These are phyloP conservation scores for Pungitius pungitius DNA, from an alignment of 2,113 vertebrate species.

Conservation along the genomic window DNA sequence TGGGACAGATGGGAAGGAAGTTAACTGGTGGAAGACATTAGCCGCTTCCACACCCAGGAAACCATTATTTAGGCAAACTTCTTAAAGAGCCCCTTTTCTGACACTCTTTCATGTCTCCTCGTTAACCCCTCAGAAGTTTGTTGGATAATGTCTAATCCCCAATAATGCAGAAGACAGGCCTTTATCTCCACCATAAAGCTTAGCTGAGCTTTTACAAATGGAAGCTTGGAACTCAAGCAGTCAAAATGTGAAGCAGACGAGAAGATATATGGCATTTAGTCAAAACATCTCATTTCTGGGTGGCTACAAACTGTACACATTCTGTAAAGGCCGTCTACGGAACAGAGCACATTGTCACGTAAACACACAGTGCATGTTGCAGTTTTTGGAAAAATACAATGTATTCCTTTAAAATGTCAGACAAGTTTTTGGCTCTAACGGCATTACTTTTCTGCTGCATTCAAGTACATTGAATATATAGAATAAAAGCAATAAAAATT, in stretches of 20 bases:
- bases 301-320: constrained; percentile 44
- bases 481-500: background rate
- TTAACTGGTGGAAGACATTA: background rate
- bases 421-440: background rate
- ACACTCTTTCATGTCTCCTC: background rate
- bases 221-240: constrained; percentile 15
- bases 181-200: constrained; percentile 20
- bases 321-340: constrained; percentile 40
- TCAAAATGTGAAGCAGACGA: constrained; percentile 16
- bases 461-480: background rate
- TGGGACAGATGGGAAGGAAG: constrained; percentile 10
- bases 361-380: constrained; percentile 20
- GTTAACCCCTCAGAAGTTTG: background rate
- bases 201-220: background rate
- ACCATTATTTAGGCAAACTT: constrained; percentile 10
- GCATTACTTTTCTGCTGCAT: background rate
- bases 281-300: constrained; percentile 30
- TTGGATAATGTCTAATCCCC: constrained; percentile 32
- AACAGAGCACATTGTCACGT: constrained; percentile 27
- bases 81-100: constrained; percentile 7
- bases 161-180: constrained; percentile 31
- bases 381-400: background rate
- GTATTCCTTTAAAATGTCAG: background rate
- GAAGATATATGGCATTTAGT: constrained; percentile 30
- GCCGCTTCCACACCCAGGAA: background rate